These are phyloP conservation scores for Zaprionus gabonicus DNA, from an alignment of 1,140 invertebrate species.

Conservation along the genomic window DNA sequence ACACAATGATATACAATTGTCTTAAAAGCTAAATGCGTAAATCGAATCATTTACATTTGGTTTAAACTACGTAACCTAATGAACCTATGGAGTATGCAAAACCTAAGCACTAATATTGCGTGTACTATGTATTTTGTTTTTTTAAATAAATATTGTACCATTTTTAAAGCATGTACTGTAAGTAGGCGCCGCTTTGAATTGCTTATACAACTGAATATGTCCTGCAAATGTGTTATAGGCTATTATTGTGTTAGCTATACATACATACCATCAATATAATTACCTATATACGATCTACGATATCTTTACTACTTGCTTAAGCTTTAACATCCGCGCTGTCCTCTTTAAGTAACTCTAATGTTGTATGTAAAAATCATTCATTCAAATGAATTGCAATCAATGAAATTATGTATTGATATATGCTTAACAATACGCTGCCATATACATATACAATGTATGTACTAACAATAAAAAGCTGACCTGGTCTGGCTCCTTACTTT, in stretches of 20 bases:
- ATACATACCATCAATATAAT: slow-evolving; percentile 42
- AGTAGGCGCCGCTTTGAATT: slow-evolving; percentile 54
- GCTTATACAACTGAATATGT: slow-evolving; percentile 66
- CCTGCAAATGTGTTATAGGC: slow-evolving; percentile 64
- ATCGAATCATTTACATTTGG: slow-evolving; percentile 43
- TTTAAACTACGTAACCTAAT: slow-evolving; percentile 30
- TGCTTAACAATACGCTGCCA: slow-evolving; percentile 75
- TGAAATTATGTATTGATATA: slow-evolving; percentile 58
- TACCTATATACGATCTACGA: slow-evolving; percentile 18
- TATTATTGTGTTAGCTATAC: slow-evolving; percentile 47
- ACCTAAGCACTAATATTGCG: slow-evolving; percentile 20
- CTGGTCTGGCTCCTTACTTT: slow-evolving; percentile 54
- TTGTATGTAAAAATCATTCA: slow-evolving; percentile 36
- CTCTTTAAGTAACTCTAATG: slow-evolving; percentile 56
- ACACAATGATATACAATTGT: slow-evolving; percentile 40
- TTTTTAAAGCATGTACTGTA: slow-evolving; percentile 50
- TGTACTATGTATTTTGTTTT: slow-evolving; percentile 42
- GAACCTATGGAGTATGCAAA: slow-evolving; percentile 14
- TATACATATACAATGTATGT: slow-evolving; percentile 65
- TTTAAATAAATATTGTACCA: slow-evolving; percentile 40
- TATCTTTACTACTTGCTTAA: slow-evolving; percentile 28
- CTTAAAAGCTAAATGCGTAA: slow-evolving; percentile 29
- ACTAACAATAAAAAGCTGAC: slow-evolving; percentile 55
- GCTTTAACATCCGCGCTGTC: slow-evolving; percentile 53
- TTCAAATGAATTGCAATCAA: slow-evolving; percentile 20